These are phyloP conservation scores for Diaperis boleti DNA, from an alignment of 2,888 invertebrate genomes.

Conservation along the genomic window DNA sequence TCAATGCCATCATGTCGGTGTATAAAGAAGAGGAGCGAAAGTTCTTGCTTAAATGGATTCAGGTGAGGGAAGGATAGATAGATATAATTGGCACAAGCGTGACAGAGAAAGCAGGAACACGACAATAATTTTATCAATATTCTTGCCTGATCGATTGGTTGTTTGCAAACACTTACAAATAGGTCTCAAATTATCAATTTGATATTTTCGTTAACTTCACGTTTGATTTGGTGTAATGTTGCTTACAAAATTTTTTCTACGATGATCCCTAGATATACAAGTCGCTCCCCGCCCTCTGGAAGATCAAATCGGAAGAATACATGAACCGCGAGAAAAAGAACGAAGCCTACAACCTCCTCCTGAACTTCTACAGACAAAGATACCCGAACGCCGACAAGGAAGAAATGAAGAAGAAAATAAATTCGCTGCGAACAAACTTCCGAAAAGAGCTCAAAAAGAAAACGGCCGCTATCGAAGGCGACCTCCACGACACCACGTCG, in stretches of 20 bases:
- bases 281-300: neutral
- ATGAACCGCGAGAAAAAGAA: neutral
- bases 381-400: neutral
- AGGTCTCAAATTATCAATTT: too few relatives aligned
- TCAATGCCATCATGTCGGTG: neutral
- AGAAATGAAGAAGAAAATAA: constrained; percentile 5
- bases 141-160: too few relatives aligned
- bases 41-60: neutral
- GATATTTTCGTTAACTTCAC: too few relatives aligned
- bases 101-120: too few relatives aligned
- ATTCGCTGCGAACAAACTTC: constrained; percentile 4
- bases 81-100: too few relatives aligned
- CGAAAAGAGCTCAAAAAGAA: constrained; percentile 3
- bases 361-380: neutral
- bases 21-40: neutral
- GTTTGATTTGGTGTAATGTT: too few relatives aligned
- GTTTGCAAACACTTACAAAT: too few relatives aligned
- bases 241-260: too few relatives aligned
- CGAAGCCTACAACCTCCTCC: neutral
- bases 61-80: too few relatives aligned
- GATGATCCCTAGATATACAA: neutral
- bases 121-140: too few relatives aligned
- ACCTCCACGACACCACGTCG: neutral
- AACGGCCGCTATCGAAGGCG: neutral
- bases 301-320: constrained; percentile 6